A percentile compares a stretch with the other conserved stretches of the same genome.
Evolutionary conservation across 2,888 invertebrate genomes (phyloP).

Genomic region (Drosophila subquinaria): DNA sequence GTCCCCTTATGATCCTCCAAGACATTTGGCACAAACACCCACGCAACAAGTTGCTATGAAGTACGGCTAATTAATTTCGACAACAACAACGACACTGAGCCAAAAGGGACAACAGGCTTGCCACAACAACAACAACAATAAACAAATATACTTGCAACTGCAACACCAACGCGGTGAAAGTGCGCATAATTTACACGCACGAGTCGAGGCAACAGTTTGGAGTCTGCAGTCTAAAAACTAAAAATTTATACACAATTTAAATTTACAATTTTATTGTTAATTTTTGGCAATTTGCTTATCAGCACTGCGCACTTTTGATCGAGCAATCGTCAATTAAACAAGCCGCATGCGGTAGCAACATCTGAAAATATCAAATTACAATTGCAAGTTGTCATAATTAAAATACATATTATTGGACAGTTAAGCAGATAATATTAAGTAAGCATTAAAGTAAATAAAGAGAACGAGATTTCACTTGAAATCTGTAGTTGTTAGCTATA

Average conservation of each 20-base stretch:
- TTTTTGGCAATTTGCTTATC: slow-evolving; percentile 77
- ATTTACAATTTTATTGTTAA: slow-evolving; percentile 58
- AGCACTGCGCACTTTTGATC: slow-evolving; percentile 37
- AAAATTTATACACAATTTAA: slow-evolving; percentile 53
- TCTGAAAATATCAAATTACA: slow-evolving; percentile 56
- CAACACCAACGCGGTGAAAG: slow-evolving; percentile 70
- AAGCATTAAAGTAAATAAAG: too few relatives aligned
- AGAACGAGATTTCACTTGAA: too few relatives aligned
- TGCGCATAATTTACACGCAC: slow-evolving; percentile 77
- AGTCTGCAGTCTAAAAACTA: not conserved
- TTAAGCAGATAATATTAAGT: slow-evolving; percentile 45
- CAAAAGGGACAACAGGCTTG: slow-evolving; percentile 48
- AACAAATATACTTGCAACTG: not conserved
- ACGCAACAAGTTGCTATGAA: slow-evolving; percentile 57
- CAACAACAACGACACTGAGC: slow-evolving; percentile 43
- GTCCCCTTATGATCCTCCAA: slow-evolving; percentile 1
- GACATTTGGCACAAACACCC: slow-evolving; percentile 66
- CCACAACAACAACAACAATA: slow-evolving; percentile 33
- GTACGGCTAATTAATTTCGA: slow-evolving; percentile 71
- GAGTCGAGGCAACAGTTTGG: slow-evolving; percentile 38
- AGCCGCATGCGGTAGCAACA: slow-evolving; percentile 68
- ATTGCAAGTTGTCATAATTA: slow-evolving; percentile 70
- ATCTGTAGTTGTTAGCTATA: too few relatives aligned
- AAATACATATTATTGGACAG: slow-evolving; percentile 65
- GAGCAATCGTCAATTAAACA: slow-evolving; percentile 66